Conservation (phyloP, 2,797 vertebrate species). For the Melanotaenia parkinsoni region DNA sequence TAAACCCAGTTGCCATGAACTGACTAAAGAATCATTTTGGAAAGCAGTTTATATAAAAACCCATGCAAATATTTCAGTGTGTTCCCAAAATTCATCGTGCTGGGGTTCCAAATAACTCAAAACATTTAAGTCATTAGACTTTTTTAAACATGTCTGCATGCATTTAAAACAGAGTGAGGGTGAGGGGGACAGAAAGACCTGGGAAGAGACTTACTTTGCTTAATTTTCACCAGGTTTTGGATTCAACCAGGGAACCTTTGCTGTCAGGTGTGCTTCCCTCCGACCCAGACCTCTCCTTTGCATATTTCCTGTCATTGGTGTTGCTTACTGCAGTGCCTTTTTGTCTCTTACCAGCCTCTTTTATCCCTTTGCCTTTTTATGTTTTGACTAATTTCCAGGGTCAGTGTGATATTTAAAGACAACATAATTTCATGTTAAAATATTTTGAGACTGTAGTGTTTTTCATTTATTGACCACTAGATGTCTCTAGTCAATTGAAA, state of each 20-base stretch:
- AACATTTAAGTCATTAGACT: background rate
- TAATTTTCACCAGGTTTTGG: slow-evolving; percentile 87
- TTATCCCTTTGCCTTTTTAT: slow-evolving; percentile 25
- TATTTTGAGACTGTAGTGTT: background rate
- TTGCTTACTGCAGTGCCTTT: slow-evolving; percentile 44
- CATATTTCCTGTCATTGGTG: slow-evolving; percentile 28
- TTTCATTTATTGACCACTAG: slow-evolving; percentile 57
- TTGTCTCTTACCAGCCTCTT: slow-evolving; percentile 34
- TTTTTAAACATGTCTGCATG: background rate
- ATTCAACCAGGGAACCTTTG: slow-evolving; percentile 88
- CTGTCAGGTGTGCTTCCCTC: slow-evolving; percentile 85
- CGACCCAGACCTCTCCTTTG: slow-evolving; percentile 30
- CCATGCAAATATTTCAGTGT: background rate
- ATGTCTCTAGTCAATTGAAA: slow-evolving; percentile 54
- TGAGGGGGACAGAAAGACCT: background rate
- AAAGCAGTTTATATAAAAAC: background rate
- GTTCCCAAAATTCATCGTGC: background rate
- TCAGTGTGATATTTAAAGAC: slow-evolving; percentile 35
- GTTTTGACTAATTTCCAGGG: slow-evolving; percentile 60
- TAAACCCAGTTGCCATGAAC: background rate
- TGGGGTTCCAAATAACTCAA: background rate
- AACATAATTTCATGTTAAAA: slow-evolving; percentile 3
- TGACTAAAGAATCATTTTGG: background rate
- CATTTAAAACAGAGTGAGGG: background rate
- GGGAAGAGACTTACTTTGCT: slow-evolving; percentile 64